Conservation (phyloP, 2,113 vertebrate species). For the Sphyrna mokarran region DNA sequence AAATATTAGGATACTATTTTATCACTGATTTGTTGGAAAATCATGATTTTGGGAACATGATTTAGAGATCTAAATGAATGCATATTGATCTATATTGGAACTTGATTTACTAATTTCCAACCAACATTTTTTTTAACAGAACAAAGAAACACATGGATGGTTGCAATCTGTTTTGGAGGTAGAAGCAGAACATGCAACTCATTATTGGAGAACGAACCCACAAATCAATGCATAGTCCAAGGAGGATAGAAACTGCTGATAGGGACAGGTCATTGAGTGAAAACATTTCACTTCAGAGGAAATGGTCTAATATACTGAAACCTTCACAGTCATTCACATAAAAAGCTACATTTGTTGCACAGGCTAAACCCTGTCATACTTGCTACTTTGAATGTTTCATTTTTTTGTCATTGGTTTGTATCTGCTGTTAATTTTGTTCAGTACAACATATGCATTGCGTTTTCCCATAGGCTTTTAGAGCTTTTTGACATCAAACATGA, state of each 20-base stretch:
- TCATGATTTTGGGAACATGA: not conserved
- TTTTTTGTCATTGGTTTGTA: not conserved
- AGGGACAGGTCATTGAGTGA: not conserved
- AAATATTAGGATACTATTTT: not conserved
- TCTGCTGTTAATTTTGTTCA: constrained; percentile 17
- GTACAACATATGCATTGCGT: not conserved
- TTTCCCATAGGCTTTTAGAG: constrained; percentile 24
- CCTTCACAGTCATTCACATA: constrained; percentile 15
- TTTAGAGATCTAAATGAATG: not conserved
- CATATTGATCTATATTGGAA: not conserved
- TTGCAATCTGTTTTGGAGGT: not conserved
- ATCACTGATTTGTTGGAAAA: not conserved
- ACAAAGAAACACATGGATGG: not conserved
- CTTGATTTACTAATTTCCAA: not conserved
- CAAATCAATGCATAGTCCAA: not conserved
- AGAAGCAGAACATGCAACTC: not conserved
- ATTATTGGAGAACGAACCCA: not conserved
- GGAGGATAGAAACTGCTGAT: not conserved
- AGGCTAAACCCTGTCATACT: not conserved
- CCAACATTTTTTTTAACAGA: not conserved
- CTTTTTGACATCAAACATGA: constrained; percentile 25
- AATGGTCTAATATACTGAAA: not conserved
- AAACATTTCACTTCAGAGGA: constrained; percentile 6
- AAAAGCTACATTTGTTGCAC: not conserved
- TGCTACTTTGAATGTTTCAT: constrained; percentile 24